Base-by-base conservation (phyloP, 2,797 vertebrate genomes). In the Chrosomus eos region DNA sequence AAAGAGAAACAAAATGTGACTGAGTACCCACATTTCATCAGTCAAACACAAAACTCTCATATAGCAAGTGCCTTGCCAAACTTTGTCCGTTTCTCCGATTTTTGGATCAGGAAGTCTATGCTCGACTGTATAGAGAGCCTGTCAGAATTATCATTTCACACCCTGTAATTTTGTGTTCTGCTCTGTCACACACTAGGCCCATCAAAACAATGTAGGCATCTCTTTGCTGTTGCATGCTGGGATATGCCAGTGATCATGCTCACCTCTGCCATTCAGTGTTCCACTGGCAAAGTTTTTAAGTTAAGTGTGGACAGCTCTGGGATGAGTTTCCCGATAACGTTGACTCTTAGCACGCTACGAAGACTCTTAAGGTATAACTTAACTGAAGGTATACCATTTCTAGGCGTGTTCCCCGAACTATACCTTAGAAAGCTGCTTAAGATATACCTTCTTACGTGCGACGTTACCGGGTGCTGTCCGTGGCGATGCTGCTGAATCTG, bases 131-230 rank as follows among this genome's bases (percentile, higher is more conserved):
- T 26, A 28, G 43, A 60, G 33, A 67, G 21, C 23, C 36, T 66
- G 60, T 67, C 43, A 76, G 45, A 83, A 38, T 83, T 14, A 75
- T 51, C 14, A 64, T 64, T 82, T 82, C 81, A 75, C 60, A 40
- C 31, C 10, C 31, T 75, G 45, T 75, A 66, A 75, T 67, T 83
- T 67, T 75, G 45, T 40, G 43, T 67, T 83, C 31, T 51, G 31
- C 58, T 67, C 31, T 75, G 58, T 83, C 72, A 83, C 10, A 26
- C 45, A 67, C 23, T 66, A 18, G 45, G 7, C 72, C 58, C 60
- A 53, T 76, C 60, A 67, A 64, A 76, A 66, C 58, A 82, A 67
- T 53, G 23, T 28, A 51, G 18, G 31, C 43, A 26, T 23, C n/a
- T 21, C 26, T 38, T 33, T 38, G 23, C 31, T 2, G 9, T 66